phyloP scores from a whole-genome alignment of 1,140 invertebrate genomes.

The Drosophila tani region DNA sequence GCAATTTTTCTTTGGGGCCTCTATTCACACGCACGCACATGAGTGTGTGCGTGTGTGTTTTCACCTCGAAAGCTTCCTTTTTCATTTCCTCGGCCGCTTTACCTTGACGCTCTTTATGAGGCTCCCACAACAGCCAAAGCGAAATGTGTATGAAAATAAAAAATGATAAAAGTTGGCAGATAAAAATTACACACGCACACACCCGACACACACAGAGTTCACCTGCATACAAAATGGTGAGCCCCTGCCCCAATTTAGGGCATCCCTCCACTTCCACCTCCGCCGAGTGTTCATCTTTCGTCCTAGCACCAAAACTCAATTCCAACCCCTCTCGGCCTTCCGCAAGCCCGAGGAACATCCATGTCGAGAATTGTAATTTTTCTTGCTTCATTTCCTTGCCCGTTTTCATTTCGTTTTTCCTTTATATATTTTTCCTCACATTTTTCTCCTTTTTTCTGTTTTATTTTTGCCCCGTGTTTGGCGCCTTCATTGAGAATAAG shows the following conservation, averaged over 20 bases:
- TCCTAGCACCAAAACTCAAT: constrained; percentile 61
- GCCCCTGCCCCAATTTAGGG: constrained; percentile 5
- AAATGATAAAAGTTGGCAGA: constrained; percentile 83
- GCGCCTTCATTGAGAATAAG: constrained; percentile 59
- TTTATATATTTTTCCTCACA: constrained; percentile 25
- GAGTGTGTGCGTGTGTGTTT: constrained; percentile 1
- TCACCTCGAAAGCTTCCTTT: not conserved
- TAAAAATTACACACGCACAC: constrained; percentile 77
- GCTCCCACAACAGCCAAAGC: constrained; percentile 40
- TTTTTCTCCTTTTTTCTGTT: constrained; percentile 23
- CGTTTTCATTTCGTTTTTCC: constrained; percentile 56
- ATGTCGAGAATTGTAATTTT: constrained; percentile 80
- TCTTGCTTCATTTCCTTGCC: constrained; percentile 84
- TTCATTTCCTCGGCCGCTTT: constrained; percentile 50
- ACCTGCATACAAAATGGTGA: constrained; percentile 80
- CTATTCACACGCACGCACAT: constrained; percentile 32
- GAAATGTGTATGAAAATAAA: constrained; percentile 79
- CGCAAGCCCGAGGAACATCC: constrained; percentile 31
- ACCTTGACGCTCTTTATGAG: constrained; percentile 65
- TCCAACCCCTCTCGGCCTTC: constrained; percentile 32
- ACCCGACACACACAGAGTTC: constrained; percentile 44
- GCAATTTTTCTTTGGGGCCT: constrained; percentile 71
- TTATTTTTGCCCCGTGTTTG: constrained; percentile 50
- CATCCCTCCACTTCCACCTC: not conserved
- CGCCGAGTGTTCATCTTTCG: constrained; percentile 31